phyloP scores from a whole-genome alignment of 2,113 vertebrate species.

The Rhabdornis inornatus region DNA sequence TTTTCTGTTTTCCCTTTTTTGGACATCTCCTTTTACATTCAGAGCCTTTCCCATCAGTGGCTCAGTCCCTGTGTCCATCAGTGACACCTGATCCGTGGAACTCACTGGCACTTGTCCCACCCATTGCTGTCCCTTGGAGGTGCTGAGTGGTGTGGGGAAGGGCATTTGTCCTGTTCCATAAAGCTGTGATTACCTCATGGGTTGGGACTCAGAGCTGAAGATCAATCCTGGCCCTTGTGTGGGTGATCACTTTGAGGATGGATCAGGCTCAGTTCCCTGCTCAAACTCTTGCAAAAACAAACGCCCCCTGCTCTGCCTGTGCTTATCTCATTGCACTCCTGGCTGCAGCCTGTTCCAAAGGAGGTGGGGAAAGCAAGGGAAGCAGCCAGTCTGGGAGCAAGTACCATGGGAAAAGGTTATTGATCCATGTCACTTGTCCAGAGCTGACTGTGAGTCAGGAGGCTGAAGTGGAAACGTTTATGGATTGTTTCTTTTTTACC shows the following conservation, averaged over 20 bases:
- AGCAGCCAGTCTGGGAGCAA: not conserved
- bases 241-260: not conserved
- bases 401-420: not conserved
- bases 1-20: not conserved
- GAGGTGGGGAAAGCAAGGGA: not conserved
- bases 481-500: not conserved
- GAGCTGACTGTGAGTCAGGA: slow-evolving; percentile 1
- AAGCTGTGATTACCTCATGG: not conserved
- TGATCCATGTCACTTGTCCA: not conserved
- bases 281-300: not conserved
- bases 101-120: not conserved
- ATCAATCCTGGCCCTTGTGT: not conserved
- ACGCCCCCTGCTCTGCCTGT: not conserved
- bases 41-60: not conserved
- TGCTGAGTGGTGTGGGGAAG: not conserved
- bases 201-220: not conserved
- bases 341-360: not conserved
- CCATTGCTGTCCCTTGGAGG: not conserved
- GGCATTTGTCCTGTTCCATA: not conserved
- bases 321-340: not conserved
- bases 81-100: not conserved
- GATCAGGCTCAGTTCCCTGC: not conserved
- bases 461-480: slow-evolving; percentile 11
- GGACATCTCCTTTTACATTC: not conserved
- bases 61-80: not conserved